A percentile compares a stretch with the other conserved stretches of the same genome.
Conservation (phyloP, 1,140 invertebrate genomes). For the Mamestra configurata region DNA sequence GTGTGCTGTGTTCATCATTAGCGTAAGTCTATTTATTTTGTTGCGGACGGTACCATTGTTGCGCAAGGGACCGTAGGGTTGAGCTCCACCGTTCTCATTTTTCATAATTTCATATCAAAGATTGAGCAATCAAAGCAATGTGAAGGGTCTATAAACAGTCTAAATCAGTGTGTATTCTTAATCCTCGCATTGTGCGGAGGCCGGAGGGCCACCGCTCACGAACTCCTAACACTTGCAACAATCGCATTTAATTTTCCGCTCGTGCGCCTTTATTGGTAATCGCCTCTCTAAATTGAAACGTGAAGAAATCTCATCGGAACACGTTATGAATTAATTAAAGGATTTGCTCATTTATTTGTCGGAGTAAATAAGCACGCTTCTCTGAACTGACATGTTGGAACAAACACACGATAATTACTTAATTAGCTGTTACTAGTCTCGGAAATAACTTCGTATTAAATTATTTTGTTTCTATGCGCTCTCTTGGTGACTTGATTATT, state of each 20-base stretch:
- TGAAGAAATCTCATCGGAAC: constrained; percentile 66
- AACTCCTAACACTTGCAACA: constrained; percentile 75
- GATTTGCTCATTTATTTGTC: constrained; percentile 41
- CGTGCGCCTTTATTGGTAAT: constrained; percentile 71
- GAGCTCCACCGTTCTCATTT: not conserved
- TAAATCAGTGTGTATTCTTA: constrained; percentile 25
- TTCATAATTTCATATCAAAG: constrained; percentile 17
- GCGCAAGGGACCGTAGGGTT: not conserved
- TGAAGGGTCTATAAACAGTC: not conserved
- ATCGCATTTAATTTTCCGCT: constrained; percentile 83
- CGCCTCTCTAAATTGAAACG: constrained; percentile 66
- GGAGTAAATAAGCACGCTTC: constrained; percentile 27
- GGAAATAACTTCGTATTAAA: not conserved
- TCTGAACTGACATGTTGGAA: constrained; percentile 9
- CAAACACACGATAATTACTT: constrained; percentile 15
- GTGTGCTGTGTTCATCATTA: constrained; percentile 7
- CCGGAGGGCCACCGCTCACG: constrained; percentile 57
- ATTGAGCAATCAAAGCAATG: not conserved
- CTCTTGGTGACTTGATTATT: not conserved
- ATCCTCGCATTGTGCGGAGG: constrained; percentile 36
- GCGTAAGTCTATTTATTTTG: constrained; percentile 18
- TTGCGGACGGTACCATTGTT: constrained; percentile 32
- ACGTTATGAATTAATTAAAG: constrained; percentile 62
- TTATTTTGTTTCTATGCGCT: not conserved
- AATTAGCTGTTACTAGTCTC: constrained; percentile 19